Percentiles rank a stretch among this genome's conserved stretches.
Evolutionary conservation across 1,140 invertebrate species (phyloP).

Genomic region (Danaus melanippus): DNA sequence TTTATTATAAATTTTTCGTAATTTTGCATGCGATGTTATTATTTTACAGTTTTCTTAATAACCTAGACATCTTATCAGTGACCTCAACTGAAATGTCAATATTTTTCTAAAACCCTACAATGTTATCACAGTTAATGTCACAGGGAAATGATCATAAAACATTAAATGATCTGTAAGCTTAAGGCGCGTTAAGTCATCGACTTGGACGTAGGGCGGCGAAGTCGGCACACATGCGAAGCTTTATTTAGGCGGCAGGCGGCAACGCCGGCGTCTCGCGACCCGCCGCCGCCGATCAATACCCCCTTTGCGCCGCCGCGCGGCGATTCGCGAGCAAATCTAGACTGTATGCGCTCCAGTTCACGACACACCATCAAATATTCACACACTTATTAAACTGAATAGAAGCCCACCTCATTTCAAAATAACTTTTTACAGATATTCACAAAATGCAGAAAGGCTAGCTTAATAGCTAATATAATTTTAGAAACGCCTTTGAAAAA

Average conservation of each 20-base stretch:
- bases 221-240: constrained; percentile 61
- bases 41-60: neutral
- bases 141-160: neutral
- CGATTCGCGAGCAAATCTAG: constrained; percentile 52
- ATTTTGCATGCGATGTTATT: too few species aligned
- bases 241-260: constrained; percentile 66
- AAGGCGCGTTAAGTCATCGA: constrained; percentile 31
- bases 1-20: too few species aligned
- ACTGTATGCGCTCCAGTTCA: constrained; percentile 57
- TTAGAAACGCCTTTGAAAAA: neutral
- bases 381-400: constrained; percentile 60
- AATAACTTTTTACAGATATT: constrained; percentile 14
- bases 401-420: constrained; percentile 38
- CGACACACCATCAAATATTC: constrained; percentile 69
- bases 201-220: constrained; percentile 56
- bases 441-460: constrained; percentile 3
- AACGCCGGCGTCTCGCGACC: constrained; percentile 64
- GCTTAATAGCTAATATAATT: neutral
- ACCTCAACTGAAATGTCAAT: too few species aligned
- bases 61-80: neutral
- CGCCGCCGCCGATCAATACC: constrained; percentile 66
- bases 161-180: constrained; percentile 17
- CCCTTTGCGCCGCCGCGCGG: constrained; percentile 63
- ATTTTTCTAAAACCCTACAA: too few species aligned
- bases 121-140: too few species aligned